Base-by-base conservation (phyloP, 1,140 invertebrate species). In the Cotesia glomerata region DNA sequence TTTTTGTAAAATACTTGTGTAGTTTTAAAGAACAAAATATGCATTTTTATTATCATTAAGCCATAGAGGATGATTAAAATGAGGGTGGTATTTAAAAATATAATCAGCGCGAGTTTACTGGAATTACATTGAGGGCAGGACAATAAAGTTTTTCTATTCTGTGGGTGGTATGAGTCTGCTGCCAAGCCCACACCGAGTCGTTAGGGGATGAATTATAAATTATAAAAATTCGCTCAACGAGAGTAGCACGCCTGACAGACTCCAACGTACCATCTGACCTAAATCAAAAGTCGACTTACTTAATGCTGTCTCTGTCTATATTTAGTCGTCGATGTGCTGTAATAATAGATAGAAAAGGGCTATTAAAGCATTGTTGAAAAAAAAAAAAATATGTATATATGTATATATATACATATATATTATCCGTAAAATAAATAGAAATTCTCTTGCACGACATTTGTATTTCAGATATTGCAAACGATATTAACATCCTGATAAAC, bases 151-250 rank as follows among this genome's bases (percentile, higher is more conserved):
- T 62, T 13, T 34, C 14, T 7, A 36, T 49, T 3, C 13, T 5
- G 13, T 9, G 5, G n/a, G 36, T 45, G 39, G 39, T 64, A 45
- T 45, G 39, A 45, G 39, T 45, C 39, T 45, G 11, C 39, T 49
- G 39, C 14, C 56, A 58, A 58, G 56, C 56, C 56, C 56, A 58
- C 39, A 45, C n/a, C 56, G 14, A n/a, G 35, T 64, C 62, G 62
- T 54, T 52, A 67, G 35, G 65, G 65, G 65, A 67, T 67, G 65
- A 67, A 54, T 67, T 67, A 54, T 65, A 35, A 62, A 62, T 18
- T 56, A 39, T n/a, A 67, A 67, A 67, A 54, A 67, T 52, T 67
- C 14, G 49, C 26, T 14, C 49, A 54, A 49, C 14, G 49, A 52
- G 65, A 67, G 34, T 67, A 34, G 16, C n/a, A 34, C 49, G 49